Evolutionary conservation across 2,888 invertebrate species (phyloP).

Genomic region (Pterostichus madidus): DNA sequence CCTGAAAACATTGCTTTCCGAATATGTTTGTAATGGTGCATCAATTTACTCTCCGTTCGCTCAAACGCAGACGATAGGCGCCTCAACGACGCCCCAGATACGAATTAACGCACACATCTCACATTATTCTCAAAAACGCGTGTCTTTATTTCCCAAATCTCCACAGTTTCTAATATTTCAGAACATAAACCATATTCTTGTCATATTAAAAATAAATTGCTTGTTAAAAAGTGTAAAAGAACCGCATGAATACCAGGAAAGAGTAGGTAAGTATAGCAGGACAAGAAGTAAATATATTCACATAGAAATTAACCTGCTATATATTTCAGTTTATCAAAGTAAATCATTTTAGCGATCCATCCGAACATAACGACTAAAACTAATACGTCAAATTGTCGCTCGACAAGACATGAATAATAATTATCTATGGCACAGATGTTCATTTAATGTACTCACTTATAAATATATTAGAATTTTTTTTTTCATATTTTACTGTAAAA

Average conservation of each 20-base stretch:
- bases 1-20: conserved; percentile 68
- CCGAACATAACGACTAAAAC: not conserved
- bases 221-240: too few species aligned
- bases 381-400: conserved; percentile 40
- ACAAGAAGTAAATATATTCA: conserved; percentile 1
- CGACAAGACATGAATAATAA: conserved; percentile 49
- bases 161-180: too few species aligned
- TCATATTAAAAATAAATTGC: too few species aligned
- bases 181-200: too few species aligned
- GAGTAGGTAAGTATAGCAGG: too few species aligned
- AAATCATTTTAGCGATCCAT: not conserved
- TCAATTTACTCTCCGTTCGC: conserved; percentile 72
- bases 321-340: not conserved
- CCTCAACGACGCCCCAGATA: conserved; percentile 46
- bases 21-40: conserved; percentile 75
- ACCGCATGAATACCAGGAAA: too few species aligned
- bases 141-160: not conserved
- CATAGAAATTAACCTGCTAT: not conserved
- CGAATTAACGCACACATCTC: conserved; percentile 15
- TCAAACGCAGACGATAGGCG: conserved; percentile 42
- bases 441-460: not conserved
- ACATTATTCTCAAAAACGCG: not conserved
- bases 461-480: conserved; percentile 10
- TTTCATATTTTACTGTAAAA: too few species aligned
- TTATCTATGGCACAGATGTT: conserved; percentile 10